Base-by-base conservation (phyloP, 2,797 vertebrate genomes). In the Neoniphon sammara region DNA sequence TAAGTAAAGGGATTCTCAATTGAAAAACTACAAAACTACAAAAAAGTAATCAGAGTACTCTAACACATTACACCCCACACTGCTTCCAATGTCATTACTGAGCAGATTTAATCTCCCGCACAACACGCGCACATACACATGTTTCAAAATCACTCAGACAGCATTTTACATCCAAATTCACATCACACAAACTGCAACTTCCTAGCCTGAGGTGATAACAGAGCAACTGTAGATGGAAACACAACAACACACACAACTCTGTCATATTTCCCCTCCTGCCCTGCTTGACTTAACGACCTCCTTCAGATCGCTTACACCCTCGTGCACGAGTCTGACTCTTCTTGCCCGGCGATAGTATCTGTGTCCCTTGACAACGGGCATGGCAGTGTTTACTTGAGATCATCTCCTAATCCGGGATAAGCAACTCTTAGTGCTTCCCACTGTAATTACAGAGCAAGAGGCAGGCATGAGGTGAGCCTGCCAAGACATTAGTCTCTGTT, bases 71-170 rank as follows among this genome's bases (percentile, higher is more conserved):
- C n/a, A n/a, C n/a, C n/a, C n/a, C n/a, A n/a, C n/a, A n/a, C n/a
- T n/a, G n/a, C n/a, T n/a, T n/a, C 70, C 84, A 83, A 90, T 77
- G 77, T 49, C 57, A 77, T 87, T 86, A 67, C 77, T 73, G 64
- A 83, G 75, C 70, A 73, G 60, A 79, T 75, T 55, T 80, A 87
- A 86, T 80, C 80, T 72, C 50, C 39, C 42, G 17, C 31, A 39
- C 65, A 12, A 34, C 23, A 30, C 30, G 39, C 73, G 20, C 50
- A 55, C 65, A 44, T 49, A 56, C 36, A 30, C 53, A 20, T 18
- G n/a, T 57, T 57, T 14, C 66, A 57, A 18, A 56, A 27, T 14
- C 27, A 34, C 23, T 49, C 14, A 25, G 21, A 27, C 34, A 44
- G 34, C 21, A 3, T 36, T 36, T 9, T 10, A 39, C 36, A 2